Evolutionary conservation across 2,113 vertebrate species (phyloP).

Genomic region (Chaetodon trifascialis): DNA sequence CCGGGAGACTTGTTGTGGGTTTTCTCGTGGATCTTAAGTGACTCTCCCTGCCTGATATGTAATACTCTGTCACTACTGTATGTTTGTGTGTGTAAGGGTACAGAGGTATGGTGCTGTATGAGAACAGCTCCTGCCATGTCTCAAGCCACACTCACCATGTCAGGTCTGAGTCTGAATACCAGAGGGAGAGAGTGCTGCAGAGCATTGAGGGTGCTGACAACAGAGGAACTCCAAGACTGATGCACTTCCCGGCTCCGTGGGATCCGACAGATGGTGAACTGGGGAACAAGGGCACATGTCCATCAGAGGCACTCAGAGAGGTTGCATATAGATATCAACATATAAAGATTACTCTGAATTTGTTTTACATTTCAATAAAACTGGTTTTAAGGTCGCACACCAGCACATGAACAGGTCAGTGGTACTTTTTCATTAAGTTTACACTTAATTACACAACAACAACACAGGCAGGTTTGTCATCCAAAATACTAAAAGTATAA

Average conservation of each 20-base stretch:
- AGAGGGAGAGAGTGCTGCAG: constrained; percentile 87
- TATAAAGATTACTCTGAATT: not conserved
- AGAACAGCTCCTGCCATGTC: not conserved
- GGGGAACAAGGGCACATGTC: constrained; percentile 14
- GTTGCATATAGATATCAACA: not conserved
- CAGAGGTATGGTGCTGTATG: not conserved
- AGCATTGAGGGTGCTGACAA: constrained; percentile 87
- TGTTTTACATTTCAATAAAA: not conserved
- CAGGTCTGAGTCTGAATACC: constrained; percentile 89
- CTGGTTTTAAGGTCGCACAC: not conserved
- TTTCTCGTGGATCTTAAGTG: too few relatives aligned
- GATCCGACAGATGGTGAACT: constrained; percentile 90
- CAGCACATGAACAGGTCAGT: not conserved
- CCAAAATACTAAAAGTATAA: not conserved
- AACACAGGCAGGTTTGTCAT: not conserved
- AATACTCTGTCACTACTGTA: not conserved
- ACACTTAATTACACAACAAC: not conserved
- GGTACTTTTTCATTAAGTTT: not conserved
- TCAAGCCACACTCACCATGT: constrained; percentile 89
- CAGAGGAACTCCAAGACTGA: constrained; percentile 91
- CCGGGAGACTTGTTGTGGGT: too few relatives aligned
- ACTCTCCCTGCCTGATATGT: not conserved
- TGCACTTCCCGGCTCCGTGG: constrained; percentile 94
- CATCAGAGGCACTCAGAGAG: not conserved
- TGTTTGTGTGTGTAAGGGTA: not conserved